Base-by-base conservation (phyloP, 2,888 invertebrate genomes). In the Dyspetes luteomarginatus region DNA sequence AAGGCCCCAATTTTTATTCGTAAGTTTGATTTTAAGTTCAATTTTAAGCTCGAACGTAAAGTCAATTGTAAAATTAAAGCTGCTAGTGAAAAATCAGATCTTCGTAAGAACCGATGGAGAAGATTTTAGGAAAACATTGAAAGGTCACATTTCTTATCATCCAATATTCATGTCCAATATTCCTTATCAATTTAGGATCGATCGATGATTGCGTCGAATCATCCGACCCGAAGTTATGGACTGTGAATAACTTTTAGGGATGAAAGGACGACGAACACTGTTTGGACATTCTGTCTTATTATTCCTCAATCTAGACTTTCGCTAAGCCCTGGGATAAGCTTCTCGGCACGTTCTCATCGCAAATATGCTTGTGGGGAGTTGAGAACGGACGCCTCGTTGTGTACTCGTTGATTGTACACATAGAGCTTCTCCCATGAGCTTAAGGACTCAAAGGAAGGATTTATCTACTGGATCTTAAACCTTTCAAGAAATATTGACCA, bases 231-330 rank as follows among this genome's bases (percentile, higher is more conserved):
- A 28, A 22, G 15, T 30, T 22, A 45, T 52, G 28, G 5, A 24
- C 15, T 56, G 58, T 36, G 19, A 26, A 67, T 43, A 17, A 24
- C 52, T 41, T 45, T 67, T 19, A 52, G 55, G 55, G 64, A 64
- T 28, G 52, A 67, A 83, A 75, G 28, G 55, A 50, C 26, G 28
- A 36, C 52, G 30, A 64, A 81, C 75, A 43, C 56, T 56, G 62
- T 50, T 60, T 55, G 76, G 72, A 3, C 30, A 28, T 43, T 60
- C 52, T 45, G 82, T 82, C 84, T 86, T 85, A 86, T 88, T 88
- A 87, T 88, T 87, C 86, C 83, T 75, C 78, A 83, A 87, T 86
- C 86, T 86, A 85, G 87, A 89, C 86, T 88, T 87, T 81, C 84
- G 68, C 75, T 89, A 88, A 90, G 86, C 86, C 84, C 76, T 60